Percentiles rank a stretch among this genome's conserved stretches.
These are phyloP conservation scores for Dolomedes plantarius DNA, from an alignment of 2,888 invertebrate species.

Conservation along the genomic window DNA sequence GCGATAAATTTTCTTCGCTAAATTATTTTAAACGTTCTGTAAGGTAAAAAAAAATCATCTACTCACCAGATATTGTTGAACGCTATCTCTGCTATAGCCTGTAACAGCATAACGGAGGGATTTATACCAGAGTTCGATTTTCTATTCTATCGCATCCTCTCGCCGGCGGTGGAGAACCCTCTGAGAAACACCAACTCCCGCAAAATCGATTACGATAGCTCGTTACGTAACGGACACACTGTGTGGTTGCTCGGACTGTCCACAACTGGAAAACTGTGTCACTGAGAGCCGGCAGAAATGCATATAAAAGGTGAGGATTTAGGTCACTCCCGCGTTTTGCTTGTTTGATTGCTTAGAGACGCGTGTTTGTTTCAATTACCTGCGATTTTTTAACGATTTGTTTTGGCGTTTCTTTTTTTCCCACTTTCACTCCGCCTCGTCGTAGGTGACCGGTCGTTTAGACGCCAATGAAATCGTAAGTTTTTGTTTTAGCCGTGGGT, in stretches of 20 bases:
- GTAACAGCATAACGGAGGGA: conserved; percentile 36
- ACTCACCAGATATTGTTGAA: conserved; percentile 65
- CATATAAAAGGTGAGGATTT: conserved; percentile 26
- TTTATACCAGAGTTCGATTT: not conserved
- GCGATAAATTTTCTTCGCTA: no score
- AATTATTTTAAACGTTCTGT: no score
- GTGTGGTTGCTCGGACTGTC: not conserved
- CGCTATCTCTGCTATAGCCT: conserved; percentile 61
- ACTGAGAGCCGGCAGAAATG: not conserved
- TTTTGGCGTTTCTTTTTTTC: conserved; percentile 13
- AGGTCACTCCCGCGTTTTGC: conserved; percentile 23
- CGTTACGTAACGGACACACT: conserved; percentile 14
- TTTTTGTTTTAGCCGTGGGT: not conserved
- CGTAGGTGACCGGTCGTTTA: conserved; percentile 40
- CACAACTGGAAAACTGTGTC: conserved; percentile 30
- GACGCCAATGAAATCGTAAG: conserved; percentile 20
- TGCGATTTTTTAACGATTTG: conserved; percentile 8
- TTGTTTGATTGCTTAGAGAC: conserved; percentile 29
- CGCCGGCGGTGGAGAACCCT: not conserved
- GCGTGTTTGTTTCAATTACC: conserved; percentile 14
- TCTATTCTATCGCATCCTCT: not conserved
- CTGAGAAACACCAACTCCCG: not conserved
- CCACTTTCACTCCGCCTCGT: conserved; percentile 13
- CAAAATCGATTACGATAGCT: not conserved
- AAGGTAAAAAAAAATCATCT: no score